Evolutionary conservation across 1,140 invertebrate species (phyloP).

Genomic region (Carposina sasakii): DNA sequence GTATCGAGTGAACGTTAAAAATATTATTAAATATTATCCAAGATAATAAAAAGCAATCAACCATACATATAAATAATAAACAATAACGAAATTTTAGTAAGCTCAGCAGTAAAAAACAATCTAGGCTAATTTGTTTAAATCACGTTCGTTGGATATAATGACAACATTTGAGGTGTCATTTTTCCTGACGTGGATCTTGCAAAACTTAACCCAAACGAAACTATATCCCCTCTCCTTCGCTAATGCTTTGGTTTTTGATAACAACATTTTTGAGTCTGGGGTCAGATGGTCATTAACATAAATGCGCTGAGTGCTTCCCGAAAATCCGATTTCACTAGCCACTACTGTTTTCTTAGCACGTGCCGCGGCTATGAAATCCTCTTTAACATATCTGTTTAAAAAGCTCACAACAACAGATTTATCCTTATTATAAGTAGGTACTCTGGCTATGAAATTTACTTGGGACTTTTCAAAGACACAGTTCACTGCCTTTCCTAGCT

Average conservation of each 20-base stretch:
- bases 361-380: conserved; percentile 20
- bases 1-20: no score
- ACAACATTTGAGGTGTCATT: conserved; percentile 13
- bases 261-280: conserved; percentile 10
- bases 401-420: conserved; percentile 21
- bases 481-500: not conserved
- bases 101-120: not conserved
- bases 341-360: conserved; percentile 5
- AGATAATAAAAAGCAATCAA: no score
- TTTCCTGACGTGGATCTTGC: conserved; percentile 20
- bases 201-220: conserved; percentile 14
- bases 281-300: conserved; percentile 21
- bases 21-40: no score
- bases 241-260: conserved; percentile 12
- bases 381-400: conserved; percentile 19
- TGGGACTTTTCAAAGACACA: conserved; percentile 4
- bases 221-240: conserved; percentile 11
- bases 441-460: conserved; percentile 16
- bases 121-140: conserved; percentile 20
- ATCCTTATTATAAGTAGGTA: conserved; percentile 10
- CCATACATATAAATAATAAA: no score
- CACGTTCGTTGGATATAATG: conserved; percentile 9
- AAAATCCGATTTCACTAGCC: conserved; percentile 13
- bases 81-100: no score
- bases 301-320: conserved; percentile 2